Evolutionary conservation across 2,797 vertebrate species (phyloP).

Genomic region (Microctenopoma stevenorrisi): DNA sequence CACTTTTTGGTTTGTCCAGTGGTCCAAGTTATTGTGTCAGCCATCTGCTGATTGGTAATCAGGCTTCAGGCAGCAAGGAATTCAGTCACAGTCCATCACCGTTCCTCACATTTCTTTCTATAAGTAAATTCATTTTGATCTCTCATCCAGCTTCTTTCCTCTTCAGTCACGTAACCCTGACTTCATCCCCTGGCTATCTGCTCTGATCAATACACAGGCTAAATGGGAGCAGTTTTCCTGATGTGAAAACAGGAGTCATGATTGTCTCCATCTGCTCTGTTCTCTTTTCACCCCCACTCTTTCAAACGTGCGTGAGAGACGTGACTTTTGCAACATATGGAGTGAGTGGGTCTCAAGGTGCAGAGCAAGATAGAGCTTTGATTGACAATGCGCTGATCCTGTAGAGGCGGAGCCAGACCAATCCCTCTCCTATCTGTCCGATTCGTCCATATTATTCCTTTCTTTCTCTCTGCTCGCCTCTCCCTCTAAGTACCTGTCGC

Average conservation of each 20-base stretch:
- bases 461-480: slow-evolving; percentile 10
- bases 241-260: slow-evolving; percentile 16
- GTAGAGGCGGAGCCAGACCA: slow-evolving; percentile 24
- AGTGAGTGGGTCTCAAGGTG: slow-evolving; percentile 30
- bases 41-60: slow-evolving; percentile 47
- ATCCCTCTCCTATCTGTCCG: slow-evolving; percentile 9
- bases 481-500: slow-evolving; percentile 58
- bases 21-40: slow-evolving; percentile 9
- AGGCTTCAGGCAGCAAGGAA: slow-evolving; percentile 24
- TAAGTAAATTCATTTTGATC: slow-evolving; percentile 43
- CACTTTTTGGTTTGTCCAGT: neutral
- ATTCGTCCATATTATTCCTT: slow-evolving; percentile 35
- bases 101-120: slow-evolving; percentile 31
- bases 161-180: slow-evolving; percentile 4
- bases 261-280: slow-evolving; percentile 4
- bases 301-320: slow-evolving; percentile 15
- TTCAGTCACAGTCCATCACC: slow-evolving; percentile 1
- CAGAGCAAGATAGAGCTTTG: slow-evolving; percentile 25
- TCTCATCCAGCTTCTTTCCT: slow-evolving; percentile 7
- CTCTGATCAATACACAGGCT: slow-evolving; percentile 36
- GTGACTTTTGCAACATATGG: slow-evolving; percentile 2
- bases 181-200: slow-evolving; percentile 15
- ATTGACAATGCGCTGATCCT: slow-evolving; percentile 36
- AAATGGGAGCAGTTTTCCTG: neutral
- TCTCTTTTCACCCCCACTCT: slow-evolving; percentile 6